These are phyloP conservation scores for Camponotus vicinus DNA, from an alignment of 1,140 invertebrate genomes.

Conservation along the genomic window DNA sequence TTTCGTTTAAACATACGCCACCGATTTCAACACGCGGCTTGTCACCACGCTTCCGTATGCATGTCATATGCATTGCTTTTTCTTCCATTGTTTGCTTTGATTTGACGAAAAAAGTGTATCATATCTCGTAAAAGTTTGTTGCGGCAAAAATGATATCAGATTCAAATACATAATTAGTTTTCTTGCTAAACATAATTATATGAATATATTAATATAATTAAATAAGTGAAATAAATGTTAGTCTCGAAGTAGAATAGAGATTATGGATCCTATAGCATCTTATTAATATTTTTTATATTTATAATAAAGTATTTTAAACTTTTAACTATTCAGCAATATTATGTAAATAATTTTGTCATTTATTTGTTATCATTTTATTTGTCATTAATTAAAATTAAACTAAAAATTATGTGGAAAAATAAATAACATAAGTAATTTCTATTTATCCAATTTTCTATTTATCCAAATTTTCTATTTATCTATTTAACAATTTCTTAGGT, in stretches of 20 bases:
- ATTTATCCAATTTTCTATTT: neutral
- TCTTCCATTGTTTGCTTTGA: conserved; percentile 3
- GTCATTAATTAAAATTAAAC: neutral
- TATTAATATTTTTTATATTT: too few relatives aligned
- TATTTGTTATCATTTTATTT: conserved; percentile 1
- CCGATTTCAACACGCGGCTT: too few relatives aligned
- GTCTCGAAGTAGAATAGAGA: neutral
- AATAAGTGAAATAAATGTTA: neutral
- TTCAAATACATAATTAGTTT: neutral
- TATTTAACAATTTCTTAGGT: neutral
- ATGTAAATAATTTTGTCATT: neutral
- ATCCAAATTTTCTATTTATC: too few relatives aligned
- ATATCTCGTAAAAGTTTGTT: neutral
- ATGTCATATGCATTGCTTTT: conserved; percentile 2
- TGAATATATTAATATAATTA: neutral
- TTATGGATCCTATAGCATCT: neutral
- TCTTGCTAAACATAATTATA: neutral
- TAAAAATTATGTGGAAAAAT: neutral
- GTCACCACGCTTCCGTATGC: neutral
- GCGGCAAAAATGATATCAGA: neutral
- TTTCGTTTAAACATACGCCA: neutral
- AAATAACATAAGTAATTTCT: neutral
- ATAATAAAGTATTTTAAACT: too few relatives aligned
- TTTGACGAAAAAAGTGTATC: neutral
- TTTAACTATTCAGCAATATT: neutral